Evolutionary conservation across 2,797 vertebrate genomes (phyloP).

Genomic region (Calcarius lapponicus): DNA sequence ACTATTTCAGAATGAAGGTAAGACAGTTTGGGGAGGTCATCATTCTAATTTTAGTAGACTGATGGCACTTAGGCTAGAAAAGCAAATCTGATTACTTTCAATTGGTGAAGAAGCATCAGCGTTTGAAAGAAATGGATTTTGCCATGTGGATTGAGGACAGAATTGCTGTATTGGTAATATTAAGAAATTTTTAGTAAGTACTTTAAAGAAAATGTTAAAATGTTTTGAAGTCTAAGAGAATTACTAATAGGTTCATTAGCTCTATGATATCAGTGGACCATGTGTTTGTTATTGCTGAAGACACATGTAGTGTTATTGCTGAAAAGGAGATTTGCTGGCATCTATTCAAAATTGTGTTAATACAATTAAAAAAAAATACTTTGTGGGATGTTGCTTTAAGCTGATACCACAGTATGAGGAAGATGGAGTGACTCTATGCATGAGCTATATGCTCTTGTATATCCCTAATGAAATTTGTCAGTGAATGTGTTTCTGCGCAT

Average conservation of each 20-base stretch:
- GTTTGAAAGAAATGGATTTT: background rate
- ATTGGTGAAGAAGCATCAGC: background rate
- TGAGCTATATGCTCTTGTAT: background rate
- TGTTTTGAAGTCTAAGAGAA: background rate
- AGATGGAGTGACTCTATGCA: background rate
- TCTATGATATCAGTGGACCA: background rate
- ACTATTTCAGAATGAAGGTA: background rate
- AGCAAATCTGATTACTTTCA: background rate
- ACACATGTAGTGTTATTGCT: background rate
- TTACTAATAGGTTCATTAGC: background rate
- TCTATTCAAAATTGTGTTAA: background rate
- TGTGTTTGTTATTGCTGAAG: background rate
- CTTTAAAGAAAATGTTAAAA: background rate
- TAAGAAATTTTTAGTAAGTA: background rate
- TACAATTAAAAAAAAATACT: background rate
- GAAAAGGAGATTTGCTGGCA: background rate
- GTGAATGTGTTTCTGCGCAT: background rate
- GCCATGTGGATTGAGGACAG: background rate
- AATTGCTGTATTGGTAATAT: background rate
- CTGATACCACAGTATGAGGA: background rate
- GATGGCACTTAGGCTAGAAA: background rate
- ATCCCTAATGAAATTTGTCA: background rate
- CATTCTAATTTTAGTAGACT: background rate
- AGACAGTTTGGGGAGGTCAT: background rate
- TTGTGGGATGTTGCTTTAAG: background rate